These are phyloP conservation scores for Hetaerina titia DNA, from an alignment of 2,888 invertebrate species.

Conservation along the genomic window DNA sequence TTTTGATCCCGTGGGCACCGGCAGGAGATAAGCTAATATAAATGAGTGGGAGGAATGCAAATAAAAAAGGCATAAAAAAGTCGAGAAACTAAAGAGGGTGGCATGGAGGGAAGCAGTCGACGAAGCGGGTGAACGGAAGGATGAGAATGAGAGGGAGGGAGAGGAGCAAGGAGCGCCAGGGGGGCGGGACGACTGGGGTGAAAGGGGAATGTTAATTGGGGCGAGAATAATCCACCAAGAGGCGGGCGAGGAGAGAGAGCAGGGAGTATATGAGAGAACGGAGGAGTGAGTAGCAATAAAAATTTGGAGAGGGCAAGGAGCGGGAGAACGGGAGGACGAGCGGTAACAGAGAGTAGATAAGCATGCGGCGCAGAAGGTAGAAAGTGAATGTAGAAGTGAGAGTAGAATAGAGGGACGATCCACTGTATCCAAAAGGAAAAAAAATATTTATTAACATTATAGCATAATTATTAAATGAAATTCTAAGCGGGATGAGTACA, in stretches of 20 bases:
- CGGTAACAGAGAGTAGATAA: not conserved
- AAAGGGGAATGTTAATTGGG: constrained; percentile 55
- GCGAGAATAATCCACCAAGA: not conserved
- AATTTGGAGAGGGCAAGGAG: not conserved
- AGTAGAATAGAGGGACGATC: too few relatives aligned
- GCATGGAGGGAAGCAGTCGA: not conserved
- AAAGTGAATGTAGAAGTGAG: not conserved
- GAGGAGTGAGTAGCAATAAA: not conserved
- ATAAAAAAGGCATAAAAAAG: constrained; percentile 34
- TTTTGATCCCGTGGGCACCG: constrained; percentile 33
- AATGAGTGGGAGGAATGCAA: constrained; percentile 57
- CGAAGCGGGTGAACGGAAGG: not conserved
- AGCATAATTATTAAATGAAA: too few relatives aligned
- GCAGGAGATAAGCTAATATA: constrained; percentile 34
- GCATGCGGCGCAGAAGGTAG: not conserved
- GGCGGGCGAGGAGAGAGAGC: not conserved
- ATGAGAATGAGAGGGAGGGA: not conserved
- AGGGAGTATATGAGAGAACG: not conserved
- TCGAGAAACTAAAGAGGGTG: constrained; percentile 9
- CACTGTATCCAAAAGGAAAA: too few relatives aligned
- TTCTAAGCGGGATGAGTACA: too few relatives aligned
- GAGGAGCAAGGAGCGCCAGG: not conserved
- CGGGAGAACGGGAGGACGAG: not conserved
- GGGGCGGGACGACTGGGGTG: not conserved
- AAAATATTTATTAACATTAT: too few relatives aligned